phyloP scores from a whole-genome alignment of 2,888 invertebrate species.

The Caenorhabditis plicata region DNA sequence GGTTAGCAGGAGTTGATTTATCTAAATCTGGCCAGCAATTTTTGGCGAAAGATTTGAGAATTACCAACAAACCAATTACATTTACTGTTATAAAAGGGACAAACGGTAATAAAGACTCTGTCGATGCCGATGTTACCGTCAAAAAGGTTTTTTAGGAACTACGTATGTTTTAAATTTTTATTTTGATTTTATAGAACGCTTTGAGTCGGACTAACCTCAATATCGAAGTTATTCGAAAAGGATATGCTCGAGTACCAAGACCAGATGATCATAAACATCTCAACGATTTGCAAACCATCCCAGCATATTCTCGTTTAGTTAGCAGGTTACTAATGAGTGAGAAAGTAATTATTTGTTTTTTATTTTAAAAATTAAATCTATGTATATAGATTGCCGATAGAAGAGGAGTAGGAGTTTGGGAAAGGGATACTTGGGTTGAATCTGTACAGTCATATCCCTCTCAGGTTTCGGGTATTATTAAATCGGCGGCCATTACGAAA shows the following conservation, averaged over 20 bases:
- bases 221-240: slow-evolving; percentile 61
- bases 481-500: slow-evolving; percentile 55
- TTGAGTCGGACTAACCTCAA: slow-evolving; percentile 61
- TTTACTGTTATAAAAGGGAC: slow-evolving; percentile 60
- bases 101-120: slow-evolving; percentile 46
- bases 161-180: slow-evolving; percentile 1
- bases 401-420: slow-evolving; percentile 66
- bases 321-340: slow-evolving; percentile 61
- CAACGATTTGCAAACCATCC: slow-evolving; percentile 55
- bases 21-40: slow-evolving; percentile 60
- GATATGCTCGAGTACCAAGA: slow-evolving; percentile 62
- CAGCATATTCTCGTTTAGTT: slow-evolving; percentile 63
- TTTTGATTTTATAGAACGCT: slow-evolving; percentile 26
- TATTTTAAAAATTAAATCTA: neutral
- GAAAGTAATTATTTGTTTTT: slow-evolving; percentile 30
- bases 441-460: slow-evolving; percentile 58
- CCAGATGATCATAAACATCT: slow-evolving; percentile 56
- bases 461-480: slow-evolving; percentile 53
- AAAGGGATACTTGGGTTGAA: slow-evolving; percentile 63
- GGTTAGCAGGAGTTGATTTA: slow-evolving; percentile 61
- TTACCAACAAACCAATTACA: slow-evolving; percentile 55
- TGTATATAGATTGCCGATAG: slow-evolving; percentile 60
- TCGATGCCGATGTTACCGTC: slow-evolving; percentile 59
- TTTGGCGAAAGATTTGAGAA: slow-evolving; percentile 54
- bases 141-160: too few species aligned